phyloP scores from a whole-genome alignment of 2,888 invertebrate genomes.

The Leucophenga maculata region DNA sequence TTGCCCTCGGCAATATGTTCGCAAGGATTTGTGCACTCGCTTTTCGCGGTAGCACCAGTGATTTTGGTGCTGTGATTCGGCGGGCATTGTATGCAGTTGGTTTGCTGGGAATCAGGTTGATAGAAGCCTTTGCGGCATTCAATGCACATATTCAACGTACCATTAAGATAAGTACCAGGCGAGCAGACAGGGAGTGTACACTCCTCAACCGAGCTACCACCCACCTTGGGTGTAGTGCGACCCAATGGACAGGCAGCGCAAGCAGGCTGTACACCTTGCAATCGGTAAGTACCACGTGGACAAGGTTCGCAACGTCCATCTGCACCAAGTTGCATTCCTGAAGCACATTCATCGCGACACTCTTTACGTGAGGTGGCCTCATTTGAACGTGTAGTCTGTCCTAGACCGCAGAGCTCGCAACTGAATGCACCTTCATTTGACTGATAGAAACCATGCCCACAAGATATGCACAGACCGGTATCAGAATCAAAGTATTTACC shows the following conservation, averaged over 20 bases:
- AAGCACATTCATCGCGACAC: constrained; percentile 88
- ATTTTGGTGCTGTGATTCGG: constrained; percentile 91
- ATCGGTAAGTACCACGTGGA: constrained; percentile 88
- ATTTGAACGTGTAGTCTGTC: constrained; percentile 91
- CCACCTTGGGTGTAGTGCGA: constrained; percentile 87
- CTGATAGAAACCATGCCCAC: constrained; percentile 95
- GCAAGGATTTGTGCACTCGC: constrained; percentile 92
- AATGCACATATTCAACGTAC: constrained; percentile 87
- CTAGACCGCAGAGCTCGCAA: constrained; percentile 89
- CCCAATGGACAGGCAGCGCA: constrained; percentile 91
- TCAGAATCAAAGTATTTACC: constrained; percentile 95
- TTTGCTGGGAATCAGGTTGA: constrained; percentile 91
- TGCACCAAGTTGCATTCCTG: constrained; percentile 86
- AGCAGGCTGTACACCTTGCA: constrained; percentile 89
- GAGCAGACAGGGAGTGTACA: constrained; percentile 93
- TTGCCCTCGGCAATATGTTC: constrained; percentile 83
- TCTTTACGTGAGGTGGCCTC: constrained; percentile 91
- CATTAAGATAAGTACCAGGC: constrained; percentile 88
- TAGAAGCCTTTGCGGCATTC: constrained; percentile 92
- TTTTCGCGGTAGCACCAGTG: constrained; percentile 83
- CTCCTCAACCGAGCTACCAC: constrained; percentile 82
- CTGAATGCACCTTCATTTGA: constrained; percentile 91
- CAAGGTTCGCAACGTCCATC: constrained; percentile 95
- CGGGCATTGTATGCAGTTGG: constrained; percentile 88
- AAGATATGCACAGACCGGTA: constrained; percentile 89